A percentile compares a stretch with the other conserved stretches of the same genome.
Conservation (phyloP, 2,888 invertebrate species). For the Allacma fusca region DNA sequence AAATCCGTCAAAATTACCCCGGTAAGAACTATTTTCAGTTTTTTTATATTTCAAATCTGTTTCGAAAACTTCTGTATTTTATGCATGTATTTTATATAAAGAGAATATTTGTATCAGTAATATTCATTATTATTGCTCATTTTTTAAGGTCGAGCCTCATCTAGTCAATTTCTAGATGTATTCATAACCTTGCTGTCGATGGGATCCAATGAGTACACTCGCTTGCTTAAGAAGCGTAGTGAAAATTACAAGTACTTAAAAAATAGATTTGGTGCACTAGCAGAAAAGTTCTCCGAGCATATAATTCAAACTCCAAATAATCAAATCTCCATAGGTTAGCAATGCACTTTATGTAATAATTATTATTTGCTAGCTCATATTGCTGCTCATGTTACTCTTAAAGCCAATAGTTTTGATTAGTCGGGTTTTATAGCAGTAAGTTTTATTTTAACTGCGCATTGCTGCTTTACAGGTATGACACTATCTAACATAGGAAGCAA, state of each 20-base stretch:
- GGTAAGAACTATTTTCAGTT: too few relatives aligned
- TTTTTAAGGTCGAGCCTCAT: constrained; percentile 73
- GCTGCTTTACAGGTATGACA: constrained; percentile 48
- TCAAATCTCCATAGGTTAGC: constrained; percentile 75
- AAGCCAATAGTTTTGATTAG: too few relatives aligned
- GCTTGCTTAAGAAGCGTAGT: constrained; percentile 71
- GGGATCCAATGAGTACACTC: constrained; percentile 73
- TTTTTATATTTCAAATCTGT: not conserved
- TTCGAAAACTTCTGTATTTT: not conserved
- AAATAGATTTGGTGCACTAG: constrained; percentile 69
- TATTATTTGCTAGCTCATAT: too few relatives aligned
- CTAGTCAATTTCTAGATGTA: constrained; percentile 75
- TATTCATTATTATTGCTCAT: too few relatives aligned
- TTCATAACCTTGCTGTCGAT: constrained; percentile 78
- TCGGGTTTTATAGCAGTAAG: too few relatives aligned
- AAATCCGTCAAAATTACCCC: constrained; percentile 77
- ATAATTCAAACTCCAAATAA: constrained; percentile 72
- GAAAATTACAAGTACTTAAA: constrained; percentile 71
- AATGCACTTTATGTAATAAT: not conserved
- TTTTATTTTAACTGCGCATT: too few relatives aligned
- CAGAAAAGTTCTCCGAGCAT: constrained; percentile 69
- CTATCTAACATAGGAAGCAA: constrained; percentile 34
- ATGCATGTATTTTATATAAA: not conserved
- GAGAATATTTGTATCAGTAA: too few relatives aligned
- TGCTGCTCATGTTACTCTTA: too few relatives aligned